Evolutionary conservation across 2,113 vertebrate species (phyloP).

Genomic region (Perca flavescens): DNA sequence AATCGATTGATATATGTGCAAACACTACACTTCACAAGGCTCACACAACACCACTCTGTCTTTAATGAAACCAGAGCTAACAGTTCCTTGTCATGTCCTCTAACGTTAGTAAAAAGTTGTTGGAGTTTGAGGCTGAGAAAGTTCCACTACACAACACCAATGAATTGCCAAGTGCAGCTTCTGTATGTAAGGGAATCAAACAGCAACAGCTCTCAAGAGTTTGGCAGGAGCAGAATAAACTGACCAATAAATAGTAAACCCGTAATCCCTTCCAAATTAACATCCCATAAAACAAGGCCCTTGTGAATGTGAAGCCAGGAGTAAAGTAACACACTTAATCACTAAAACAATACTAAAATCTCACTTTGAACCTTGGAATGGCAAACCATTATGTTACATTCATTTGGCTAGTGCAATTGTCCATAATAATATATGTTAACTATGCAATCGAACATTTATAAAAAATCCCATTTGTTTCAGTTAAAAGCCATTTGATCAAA

Average conservation of each 20-base stretch:
- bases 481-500: conserved; percentile 22
- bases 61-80: too few species aligned
- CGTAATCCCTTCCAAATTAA: background rate
- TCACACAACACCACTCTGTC: too few species aligned
- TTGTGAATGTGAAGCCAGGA: background rate
- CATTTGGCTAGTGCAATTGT: background rate
- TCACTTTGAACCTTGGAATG: background rate
- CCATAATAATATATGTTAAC: background rate
- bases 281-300: background rate
- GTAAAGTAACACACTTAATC: background rate
- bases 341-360: background rate
- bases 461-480: conserved; percentile 10
- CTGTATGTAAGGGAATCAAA: conserved; percentile 12
- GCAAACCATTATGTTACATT: background rate
- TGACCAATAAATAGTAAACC: background rate
- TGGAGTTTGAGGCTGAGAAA: background rate
- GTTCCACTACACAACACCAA: background rate
- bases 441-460: background rate
- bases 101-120: background rate
- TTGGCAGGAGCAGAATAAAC: background rate
- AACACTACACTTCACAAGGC: too few species aligned
- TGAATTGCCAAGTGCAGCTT: background rate
- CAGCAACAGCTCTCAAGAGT: background rate
- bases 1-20: too few species aligned
- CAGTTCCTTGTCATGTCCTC: too few species aligned